Evolutionary conservation across 2,797 vertebrate species (phyloP).

Genomic region (Coccyzus lansbergi): DNA sequence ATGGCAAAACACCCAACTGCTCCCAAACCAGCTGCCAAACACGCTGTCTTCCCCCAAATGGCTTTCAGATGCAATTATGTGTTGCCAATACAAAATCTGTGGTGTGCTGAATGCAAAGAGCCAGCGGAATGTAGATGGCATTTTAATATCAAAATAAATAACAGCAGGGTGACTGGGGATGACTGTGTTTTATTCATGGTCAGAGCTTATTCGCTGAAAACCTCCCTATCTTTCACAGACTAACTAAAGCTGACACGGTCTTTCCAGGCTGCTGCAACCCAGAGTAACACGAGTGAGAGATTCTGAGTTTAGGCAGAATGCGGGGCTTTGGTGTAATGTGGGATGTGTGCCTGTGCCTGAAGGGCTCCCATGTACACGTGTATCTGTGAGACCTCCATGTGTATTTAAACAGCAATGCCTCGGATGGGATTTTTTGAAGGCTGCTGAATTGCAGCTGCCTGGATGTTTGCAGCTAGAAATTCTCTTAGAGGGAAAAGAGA

Average conservation of each 20-base stretch:
- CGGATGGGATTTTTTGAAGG: neutral
- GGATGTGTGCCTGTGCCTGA: fast-evolving
- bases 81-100: slow-evolving; percentile 4
- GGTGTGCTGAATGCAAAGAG: neutral
- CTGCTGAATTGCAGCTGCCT: neutral
- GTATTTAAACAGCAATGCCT: neutral
- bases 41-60: neutral
- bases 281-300: neutral
- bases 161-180: neutral
- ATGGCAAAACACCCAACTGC: neutral
- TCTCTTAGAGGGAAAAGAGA: neutral
- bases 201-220: neutral
- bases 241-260: neutral
- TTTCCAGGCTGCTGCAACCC: neutral
- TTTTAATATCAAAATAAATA: slow-evolving; percentile 26
- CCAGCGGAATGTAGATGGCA: neutral
- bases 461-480: neutral
- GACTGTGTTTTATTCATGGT: neutral
- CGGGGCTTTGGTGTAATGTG: neutral
- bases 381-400: fast-evolving
- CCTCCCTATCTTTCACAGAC: neutral
- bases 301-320: neutral
- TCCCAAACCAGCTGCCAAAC: slow-evolving; percentile 23
- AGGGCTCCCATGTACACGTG: fast-evolving
- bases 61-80: slow-evolving; percentile 16